These are phyloP conservation scores for Heterodera schachtii DNA, from an alignment of 1,140 invertebrate species.

Conservation along the genomic window DNA sequence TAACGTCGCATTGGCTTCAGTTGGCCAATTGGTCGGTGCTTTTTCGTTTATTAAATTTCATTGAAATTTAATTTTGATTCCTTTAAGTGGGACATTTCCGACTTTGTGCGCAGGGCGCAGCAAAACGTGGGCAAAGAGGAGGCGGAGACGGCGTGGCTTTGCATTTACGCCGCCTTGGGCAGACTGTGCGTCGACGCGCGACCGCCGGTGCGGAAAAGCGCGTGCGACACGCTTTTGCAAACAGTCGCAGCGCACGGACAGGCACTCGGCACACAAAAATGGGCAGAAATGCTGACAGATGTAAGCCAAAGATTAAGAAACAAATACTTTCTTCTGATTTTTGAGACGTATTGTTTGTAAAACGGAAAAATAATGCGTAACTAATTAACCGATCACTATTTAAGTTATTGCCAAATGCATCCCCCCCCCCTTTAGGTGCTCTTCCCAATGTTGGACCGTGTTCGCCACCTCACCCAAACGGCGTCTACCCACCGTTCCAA, in stretches of 20 bases:
- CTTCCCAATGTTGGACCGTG: slow-evolving; percentile 92
- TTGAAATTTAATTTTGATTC: slow-evolving; percentile 30
- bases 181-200: slow-evolving; percentile 91
- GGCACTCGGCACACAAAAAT: slow-evolving; percentile 52
- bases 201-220: slow-evolving; percentile 90
- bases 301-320: slow-evolving; percentile 29
- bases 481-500: slow-evolving; percentile 83
- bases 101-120: slow-evolving; percentile 51
- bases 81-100: slow-evolving; percentile 64
- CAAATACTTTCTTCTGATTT: slow-evolving; percentile 6
- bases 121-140: slow-evolving; percentile 27
- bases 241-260: slow-evolving; percentile 90
- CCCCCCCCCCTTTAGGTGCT: slow-evolving; percentile 73
- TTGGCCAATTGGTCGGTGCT: slow-evolving; percentile 82
- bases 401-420: slow-evolving; percentile 16
- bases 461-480: slow-evolving; percentile 81
- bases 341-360: neutral
- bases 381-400: no score
- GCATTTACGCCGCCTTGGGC: slow-evolving; percentile 68
- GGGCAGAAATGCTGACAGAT: slow-evolving; percentile 59
- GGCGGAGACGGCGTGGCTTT: slow-evolving; percentile 60
- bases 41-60: neutral
- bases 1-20: slow-evolving; percentile 95
- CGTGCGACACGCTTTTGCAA: slow-evolving; percentile 81
- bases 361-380: neutral